phyloP scores from a whole-genome alignment of 2,888 invertebrate genomes.

The Pediacus dermestoides region DNA sequence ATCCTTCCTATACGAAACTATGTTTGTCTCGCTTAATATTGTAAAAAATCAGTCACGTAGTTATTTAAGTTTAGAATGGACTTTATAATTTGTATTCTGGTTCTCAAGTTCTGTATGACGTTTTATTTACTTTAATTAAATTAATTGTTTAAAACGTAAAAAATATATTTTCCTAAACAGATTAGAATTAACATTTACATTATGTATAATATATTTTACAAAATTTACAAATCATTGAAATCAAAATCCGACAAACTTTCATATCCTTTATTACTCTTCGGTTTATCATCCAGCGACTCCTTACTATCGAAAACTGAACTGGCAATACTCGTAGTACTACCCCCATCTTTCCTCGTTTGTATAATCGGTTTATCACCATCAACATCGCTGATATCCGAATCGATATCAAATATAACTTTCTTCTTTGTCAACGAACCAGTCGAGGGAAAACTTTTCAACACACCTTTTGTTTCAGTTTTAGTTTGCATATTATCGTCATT shows the following conservation, averaged over 20 bases:
- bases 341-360: slow-evolving; percentile 18
- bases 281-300: slow-evolving; percentile 15
- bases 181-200: too few species aligned
- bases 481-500: slow-evolving; percentile 18
- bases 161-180: too few species aligned
- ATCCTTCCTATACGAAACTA: too few species aligned
- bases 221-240: slow-evolving; percentile 24
- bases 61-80: too few species aligned
- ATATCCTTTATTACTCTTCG: slow-evolving; percentile 15
- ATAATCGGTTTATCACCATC: slow-evolving; percentile 1
- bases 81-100: too few species aligned
- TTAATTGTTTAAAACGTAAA: too few species aligned
- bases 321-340: slow-evolving; percentile 31
- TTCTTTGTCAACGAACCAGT: slow-evolving; percentile 58
- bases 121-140: too few species aligned
- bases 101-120: too few species aligned
- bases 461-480: slow-evolving; percentile 50
- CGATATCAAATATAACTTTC: slow-evolving; percentile 62
- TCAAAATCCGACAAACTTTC: slow-evolving; percentile 36
- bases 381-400: slow-evolving; percentile 45
- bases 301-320: slow-evolving; percentile 31
- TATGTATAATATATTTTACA: too few species aligned
- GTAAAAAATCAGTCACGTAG: too few species aligned
- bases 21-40: too few species aligned
- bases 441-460: slow-evolving; percentile 58